Percentiles rank a stretch among this genome's conserved stretches.
These are phyloP conservation scores for Columbina picui DNA, from an alignment of 2,113 vertebrate genomes.

Conservation along the genomic window DNA sequence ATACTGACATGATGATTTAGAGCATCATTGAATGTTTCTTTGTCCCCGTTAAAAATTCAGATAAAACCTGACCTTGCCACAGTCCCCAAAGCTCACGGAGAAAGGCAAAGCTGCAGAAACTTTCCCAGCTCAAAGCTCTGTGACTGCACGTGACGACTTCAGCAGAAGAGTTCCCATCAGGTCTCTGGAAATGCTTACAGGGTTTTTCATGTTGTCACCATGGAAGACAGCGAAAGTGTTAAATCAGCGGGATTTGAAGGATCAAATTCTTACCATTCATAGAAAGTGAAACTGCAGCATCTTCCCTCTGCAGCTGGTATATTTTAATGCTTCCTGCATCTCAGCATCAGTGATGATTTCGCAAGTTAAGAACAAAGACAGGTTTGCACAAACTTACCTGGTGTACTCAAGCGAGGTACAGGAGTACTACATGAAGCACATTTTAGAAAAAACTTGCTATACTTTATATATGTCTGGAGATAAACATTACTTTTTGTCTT, in stretches of 20 bases:
- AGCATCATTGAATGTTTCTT: not conserved
- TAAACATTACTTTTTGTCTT: not conserved
- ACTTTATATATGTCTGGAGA: not conserved
- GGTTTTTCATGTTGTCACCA: not conserved
- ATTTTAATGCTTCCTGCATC: not conserved
- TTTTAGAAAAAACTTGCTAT: not conserved
- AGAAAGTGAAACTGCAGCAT: not conserved
- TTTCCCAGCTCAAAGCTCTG: not conserved
- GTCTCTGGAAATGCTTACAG: not conserved
- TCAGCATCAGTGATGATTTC: not conserved
- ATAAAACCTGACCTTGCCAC: not conserved
- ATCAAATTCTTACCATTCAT: not conserved
- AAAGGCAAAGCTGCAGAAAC: conserved; percentile 21
- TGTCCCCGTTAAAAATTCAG: not conserved
- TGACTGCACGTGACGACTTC: not conserved
- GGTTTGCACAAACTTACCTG: not conserved
- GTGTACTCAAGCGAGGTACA: not conserved
- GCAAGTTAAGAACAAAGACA: not conserved
- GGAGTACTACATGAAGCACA: not conserved
- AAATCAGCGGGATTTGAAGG: not conserved
- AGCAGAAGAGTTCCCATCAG: not conserved
- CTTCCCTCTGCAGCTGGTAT: not conserved
- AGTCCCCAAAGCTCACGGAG: not conserved
- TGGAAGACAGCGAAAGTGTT: not conserved
- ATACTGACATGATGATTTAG: not conserved